phyloP scores from a whole-genome alignment of 2,888 invertebrate species.

The Odontocolon sp. region DNA sequence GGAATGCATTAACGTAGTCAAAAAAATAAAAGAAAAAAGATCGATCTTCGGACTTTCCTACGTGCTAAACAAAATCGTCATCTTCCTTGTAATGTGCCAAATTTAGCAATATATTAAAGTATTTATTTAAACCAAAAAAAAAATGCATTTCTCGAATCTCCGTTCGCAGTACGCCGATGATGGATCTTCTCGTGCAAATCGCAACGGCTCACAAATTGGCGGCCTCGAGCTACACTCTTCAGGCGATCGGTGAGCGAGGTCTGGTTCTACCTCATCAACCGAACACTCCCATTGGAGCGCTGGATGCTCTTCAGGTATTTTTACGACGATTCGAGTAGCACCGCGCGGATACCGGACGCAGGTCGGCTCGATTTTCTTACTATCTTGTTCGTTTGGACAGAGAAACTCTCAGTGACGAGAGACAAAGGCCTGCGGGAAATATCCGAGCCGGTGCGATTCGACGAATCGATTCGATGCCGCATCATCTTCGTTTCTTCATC shows the following conservation, averaged over 20 bases:
- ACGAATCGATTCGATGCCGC: slow-evolving; percentile 22
- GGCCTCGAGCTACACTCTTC: slow-evolving; percentile 86
- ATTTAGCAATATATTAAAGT: too few relatives aligned
- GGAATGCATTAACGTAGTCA: too few relatives aligned
- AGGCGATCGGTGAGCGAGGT: slow-evolving; percentile 84
- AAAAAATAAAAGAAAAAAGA: too few relatives aligned
- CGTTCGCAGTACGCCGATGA: slow-evolving; percentile 87
- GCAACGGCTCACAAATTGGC: slow-evolving; percentile 86
- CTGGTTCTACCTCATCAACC: slow-evolving; percentile 87
- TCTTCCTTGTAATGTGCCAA: too few relatives aligned
- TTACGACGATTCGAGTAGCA: slow-evolving; percentile 44
- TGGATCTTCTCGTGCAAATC: slow-evolving; percentile 89
- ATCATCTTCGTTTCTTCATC: background rate
- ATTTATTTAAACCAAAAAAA: too few relatives aligned
- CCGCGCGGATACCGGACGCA: background rate
- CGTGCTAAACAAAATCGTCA: too few relatives aligned
- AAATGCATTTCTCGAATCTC: slow-evolving; percentile 43
- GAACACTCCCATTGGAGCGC: slow-evolving; percentile 87
- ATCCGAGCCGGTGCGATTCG: slow-evolving; percentile 36
- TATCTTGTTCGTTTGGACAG: background rate
- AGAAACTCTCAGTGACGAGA: slow-evolving; percentile 29
- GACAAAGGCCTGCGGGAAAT: slow-evolving; percentile 23
- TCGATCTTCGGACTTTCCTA: too few relatives aligned
- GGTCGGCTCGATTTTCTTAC: background rate
- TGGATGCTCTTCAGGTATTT: slow-evolving; percentile 81